These are phyloP conservation scores for Sphaeramia orbicularis DNA, from an alignment of 2,797 vertebrate species.

Conservation along the genomic window DNA sequence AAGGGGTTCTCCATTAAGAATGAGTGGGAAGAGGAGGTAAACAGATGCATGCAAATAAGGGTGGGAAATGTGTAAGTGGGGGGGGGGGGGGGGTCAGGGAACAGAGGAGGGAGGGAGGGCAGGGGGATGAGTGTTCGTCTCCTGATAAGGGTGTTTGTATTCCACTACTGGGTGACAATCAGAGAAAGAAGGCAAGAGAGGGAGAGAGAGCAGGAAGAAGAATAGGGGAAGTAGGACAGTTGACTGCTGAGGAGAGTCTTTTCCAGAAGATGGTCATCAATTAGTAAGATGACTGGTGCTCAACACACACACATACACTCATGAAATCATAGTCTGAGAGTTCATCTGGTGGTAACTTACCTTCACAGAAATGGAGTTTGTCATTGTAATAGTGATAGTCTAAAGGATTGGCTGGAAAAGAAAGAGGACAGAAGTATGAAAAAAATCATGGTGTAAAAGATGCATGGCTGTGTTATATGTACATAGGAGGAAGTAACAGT, in stretches of 20 bases:
- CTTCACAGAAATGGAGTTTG: constrained; percentile 89
- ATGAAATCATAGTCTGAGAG: constrained; percentile 1
- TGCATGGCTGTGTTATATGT: constrained; percentile 15
- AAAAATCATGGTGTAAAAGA: background rate
- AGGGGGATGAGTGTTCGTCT: constrained; percentile 83
- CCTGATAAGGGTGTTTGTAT: constrained; percentile 87
- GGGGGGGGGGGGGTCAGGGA: constrained; percentile 44
- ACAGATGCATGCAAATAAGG: constrained; percentile 85
- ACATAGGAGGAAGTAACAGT: constrained; percentile 29
- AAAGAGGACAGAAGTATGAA: constrained; percentile 31
- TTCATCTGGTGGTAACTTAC: constrained; percentile 78
- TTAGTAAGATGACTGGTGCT: constrained; percentile 32
- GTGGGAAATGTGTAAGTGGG: constrained; percentile 38
- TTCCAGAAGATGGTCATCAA: constrained; percentile 68
- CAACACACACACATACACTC: constrained; percentile 1
- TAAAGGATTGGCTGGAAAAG: constrained; percentile 69
- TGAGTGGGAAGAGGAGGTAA: constrained; percentile 77
- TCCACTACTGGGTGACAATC: constrained; percentile 77
- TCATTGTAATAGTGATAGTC: constrained; percentile 89
- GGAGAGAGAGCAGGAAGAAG: constrained; percentile 16
- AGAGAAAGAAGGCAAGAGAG: constrained; percentile 33
- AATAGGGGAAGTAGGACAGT: constrained; percentile 54
- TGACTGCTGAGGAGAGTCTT: constrained; percentile 58
- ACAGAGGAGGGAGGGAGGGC: constrained; percentile 52
- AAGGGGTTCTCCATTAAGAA: constrained; percentile 74